Conservation (phyloP, 2,113 vertebrate genomes). For the Dascyllus trimaculatus region DNA sequence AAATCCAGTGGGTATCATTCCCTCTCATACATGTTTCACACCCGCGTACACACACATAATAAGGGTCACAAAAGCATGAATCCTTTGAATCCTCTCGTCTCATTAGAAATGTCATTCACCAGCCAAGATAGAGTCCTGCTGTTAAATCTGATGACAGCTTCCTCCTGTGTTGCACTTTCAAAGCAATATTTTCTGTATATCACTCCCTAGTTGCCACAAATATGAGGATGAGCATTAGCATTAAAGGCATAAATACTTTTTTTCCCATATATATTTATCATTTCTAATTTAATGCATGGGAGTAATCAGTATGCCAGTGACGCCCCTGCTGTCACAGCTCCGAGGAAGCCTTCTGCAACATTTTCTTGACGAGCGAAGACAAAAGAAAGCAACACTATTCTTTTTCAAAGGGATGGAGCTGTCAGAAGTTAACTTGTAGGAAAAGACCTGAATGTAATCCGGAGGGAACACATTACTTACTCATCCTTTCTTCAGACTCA, state of each 20-base stretch:
- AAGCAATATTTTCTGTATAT: slow-evolving; percentile 22
- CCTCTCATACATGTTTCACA: background rate
- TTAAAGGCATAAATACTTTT: slow-evolving; percentile 39
- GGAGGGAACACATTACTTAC: slow-evolving; percentile 35
- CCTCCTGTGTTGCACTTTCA: slow-evolving; percentile 36
- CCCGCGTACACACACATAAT: background rate
- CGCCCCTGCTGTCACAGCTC: slow-evolving; percentile 53
- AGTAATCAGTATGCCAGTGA: slow-evolving; percentile 51
- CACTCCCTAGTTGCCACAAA: slow-evolving; percentile 19
- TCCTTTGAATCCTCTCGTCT: slow-evolving; percentile 12
- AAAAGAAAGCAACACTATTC: slow-evolving; percentile 31
- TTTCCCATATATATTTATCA: slow-evolving; percentile 54
- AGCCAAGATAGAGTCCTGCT: slow-evolving; percentile 2
- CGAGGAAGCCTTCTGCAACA: slow-evolving; percentile 38
- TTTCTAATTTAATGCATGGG: slow-evolving; percentile 60
- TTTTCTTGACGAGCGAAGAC: slow-evolving; percentile 28
- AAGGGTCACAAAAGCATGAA: slow-evolving; percentile 28
- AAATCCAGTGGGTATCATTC: slow-evolving; percentile 16
- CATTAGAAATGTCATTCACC: slow-evolving; percentile 7
- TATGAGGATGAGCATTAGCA: slow-evolving; percentile 34
- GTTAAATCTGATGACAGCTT: slow-evolving; percentile 26
- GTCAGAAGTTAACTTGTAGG: slow-evolving; percentile 57
- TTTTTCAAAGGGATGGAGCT: slow-evolving; percentile 44
- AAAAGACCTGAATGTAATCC: slow-evolving; percentile 56
- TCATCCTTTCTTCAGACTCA: slow-evolving; percentile 51